Evolutionary conservation across 1,140 invertebrate genomes (phyloP).

Genomic region (Gryllus bimaculatus): DNA sequence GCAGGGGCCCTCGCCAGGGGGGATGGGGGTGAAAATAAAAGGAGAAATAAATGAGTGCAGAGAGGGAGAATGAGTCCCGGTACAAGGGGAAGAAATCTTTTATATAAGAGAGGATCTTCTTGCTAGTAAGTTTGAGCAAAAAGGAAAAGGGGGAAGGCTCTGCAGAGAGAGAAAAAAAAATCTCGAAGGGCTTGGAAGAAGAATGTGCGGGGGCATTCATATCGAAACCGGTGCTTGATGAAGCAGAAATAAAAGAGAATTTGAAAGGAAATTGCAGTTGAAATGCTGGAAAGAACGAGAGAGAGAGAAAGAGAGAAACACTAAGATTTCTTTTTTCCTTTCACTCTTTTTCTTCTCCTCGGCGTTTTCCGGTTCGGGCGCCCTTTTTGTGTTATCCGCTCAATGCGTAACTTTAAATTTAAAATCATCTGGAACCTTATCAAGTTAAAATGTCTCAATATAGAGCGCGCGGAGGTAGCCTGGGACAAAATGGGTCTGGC

Average conservation of each 20-base stretch:
- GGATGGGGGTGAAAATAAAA: background rate
- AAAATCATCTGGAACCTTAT: constrained; percentile 14
- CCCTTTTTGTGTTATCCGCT: background rate
- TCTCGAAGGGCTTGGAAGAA: background rate
- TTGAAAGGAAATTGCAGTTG: constrained; percentile 19
- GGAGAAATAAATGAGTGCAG: constrained; percentile 4
- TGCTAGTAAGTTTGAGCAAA: constrained; percentile 6
- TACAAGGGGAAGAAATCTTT: constrained; percentile 4
- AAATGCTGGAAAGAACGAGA: constrained; percentile 15
- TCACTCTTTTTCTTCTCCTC: background rate
- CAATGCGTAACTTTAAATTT: constrained; percentile 7
- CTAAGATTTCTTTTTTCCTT: background rate
- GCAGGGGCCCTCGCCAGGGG: background rate
- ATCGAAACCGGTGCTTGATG: constrained; percentile 17
- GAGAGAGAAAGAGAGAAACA: background rate
- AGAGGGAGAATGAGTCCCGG: background rate
- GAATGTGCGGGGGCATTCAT: constrained; percentile 15
- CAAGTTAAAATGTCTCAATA: constrained; percentile 10
- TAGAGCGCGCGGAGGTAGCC: too few relatives aligned
- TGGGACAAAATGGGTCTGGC: too few relatives aligned
- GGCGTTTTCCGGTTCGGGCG: background rate
- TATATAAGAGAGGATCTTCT: background rate
- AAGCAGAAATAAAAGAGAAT: constrained; percentile 14
- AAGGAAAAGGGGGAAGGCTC: background rate
- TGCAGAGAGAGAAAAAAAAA: background rate